phyloP scores from a whole-genome alignment of 2,113 vertebrate species.

The Tenebrosternarchus preto region DNA sequence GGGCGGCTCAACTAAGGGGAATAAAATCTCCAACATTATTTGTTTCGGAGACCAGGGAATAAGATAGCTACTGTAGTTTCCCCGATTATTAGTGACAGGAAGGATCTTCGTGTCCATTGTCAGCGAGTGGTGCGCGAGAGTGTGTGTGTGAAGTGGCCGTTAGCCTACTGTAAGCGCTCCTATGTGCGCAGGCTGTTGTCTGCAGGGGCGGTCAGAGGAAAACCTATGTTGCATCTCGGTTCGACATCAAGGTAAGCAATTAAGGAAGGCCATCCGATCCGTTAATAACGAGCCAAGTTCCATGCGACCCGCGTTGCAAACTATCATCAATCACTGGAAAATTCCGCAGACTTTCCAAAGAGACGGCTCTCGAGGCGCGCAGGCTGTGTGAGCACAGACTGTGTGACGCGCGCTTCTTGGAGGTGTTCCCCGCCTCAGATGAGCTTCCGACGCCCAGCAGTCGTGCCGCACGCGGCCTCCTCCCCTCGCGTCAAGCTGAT shows the following conservation, averaged over 20 bases:
- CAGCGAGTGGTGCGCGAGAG: too few species aligned
- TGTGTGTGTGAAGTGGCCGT: too few species aligned
- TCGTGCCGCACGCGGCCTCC: constrained; percentile 68
- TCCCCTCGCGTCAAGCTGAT: constrained; percentile 74
- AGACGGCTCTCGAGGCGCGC: constrained; percentile 35
- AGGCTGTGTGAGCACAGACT: neutral
- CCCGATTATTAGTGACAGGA: too few species aligned
- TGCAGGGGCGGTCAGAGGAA: constrained; percentile 49
- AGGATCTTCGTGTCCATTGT: too few species aligned
- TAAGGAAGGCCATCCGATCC: constrained; percentile 62
- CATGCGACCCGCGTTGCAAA: constrained; percentile 57
- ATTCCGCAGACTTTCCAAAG: constrained; percentile 52
- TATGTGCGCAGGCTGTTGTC: neutral
- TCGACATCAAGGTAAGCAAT: constrained; percentile 66
- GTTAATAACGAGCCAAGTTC: constrained; percentile 67
- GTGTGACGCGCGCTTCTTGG: constrained; percentile 64
- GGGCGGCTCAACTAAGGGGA: constrained; percentile 35
- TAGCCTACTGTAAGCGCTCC: too few species aligned
- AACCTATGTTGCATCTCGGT: constrained; percentile 55
- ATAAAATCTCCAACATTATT: constrained; percentile 22
- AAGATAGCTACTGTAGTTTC: too few species aligned
- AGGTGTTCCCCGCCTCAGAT: constrained; percentile 69
- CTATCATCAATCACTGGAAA: constrained; percentile 64
- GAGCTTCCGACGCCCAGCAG: constrained; percentile 69
- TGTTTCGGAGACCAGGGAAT: constrained; percentile 12